Base-by-base conservation (phyloP, 92 coral and sea anemone genomes). In the Porites evermanni region DNA sequence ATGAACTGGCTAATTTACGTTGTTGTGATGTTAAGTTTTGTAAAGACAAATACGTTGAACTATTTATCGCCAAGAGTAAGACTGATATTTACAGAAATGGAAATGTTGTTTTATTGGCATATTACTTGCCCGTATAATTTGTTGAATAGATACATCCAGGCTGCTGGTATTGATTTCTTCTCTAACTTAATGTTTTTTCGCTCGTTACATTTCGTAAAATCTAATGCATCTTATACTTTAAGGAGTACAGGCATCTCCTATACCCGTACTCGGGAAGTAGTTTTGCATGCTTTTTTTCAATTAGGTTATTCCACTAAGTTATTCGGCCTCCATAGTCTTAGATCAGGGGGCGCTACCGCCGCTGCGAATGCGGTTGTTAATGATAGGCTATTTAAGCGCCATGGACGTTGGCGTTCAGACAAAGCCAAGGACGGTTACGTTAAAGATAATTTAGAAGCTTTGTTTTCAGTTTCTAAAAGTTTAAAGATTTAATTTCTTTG, bases 331-430 rank as follows among this genome's bases (percentile, higher is more conserved):
- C 89, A 92, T 58, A 92, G 91, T 70, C 82, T 89, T 53, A 70
- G 90, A 58, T 78, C 89, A 16, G 93, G 91, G 17, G 93, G 89
- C 54, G 95, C 93, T 67, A 63, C 95, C 14, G 87, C 95, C 9
- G 93, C 90, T 29, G 95, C 89, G 5, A 89, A 86, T 61, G 88
- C 91, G 6, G 86, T 87, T 38, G 61, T 92, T 44, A 61, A 53
- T 24, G 94, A 87, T 66, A 74, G 92, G 8, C 58, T 92, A 75
- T 84, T 89, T 76, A 80, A 92, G 86, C 83, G 92, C 20, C 94
- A 91, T 69, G 90, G 94, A 3, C 71, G 95, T 2, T 92, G 95
- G 90, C 80, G 75, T 20, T 79, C 87, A 13, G 95, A 89, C 17
- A 77, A 75, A 38, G 93, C 95, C 71, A 89, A 86, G 77, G 91